A percentile compares a stretch with the other conserved stretches of the same genome.
Conservation (phyloP, 2,888 invertebrate genomes). For the Apamea crenata region DNA sequence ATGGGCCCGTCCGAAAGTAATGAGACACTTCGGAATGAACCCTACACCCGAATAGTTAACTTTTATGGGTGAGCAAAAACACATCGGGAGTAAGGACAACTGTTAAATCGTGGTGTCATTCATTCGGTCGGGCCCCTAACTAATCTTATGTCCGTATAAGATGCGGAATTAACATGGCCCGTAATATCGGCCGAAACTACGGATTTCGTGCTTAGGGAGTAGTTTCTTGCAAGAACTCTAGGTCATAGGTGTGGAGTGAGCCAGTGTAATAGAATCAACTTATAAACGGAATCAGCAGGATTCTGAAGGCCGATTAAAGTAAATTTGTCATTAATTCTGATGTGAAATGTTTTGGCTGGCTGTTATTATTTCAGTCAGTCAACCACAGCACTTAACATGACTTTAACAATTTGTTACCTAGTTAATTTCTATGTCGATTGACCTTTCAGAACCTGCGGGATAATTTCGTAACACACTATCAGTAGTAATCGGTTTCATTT, state of each 20-base stretch:
- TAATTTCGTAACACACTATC: too few species aligned
- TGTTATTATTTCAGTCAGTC: constrained; percentile 5
- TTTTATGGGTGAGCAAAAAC: too few species aligned
- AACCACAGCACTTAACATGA: constrained; percentile 7
- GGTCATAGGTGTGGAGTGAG: background rate
- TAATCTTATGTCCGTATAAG: too few species aligned
- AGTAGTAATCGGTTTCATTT: too few species aligned
- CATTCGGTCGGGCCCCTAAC: background rate
- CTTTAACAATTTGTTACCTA: background rate
- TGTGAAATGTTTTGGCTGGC: constrained; percentile 27
- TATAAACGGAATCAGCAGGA: background rate
- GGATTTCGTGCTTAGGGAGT: background rate
- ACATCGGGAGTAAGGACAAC: too few species aligned
- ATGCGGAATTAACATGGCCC: background rate
- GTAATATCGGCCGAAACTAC: too few species aligned
- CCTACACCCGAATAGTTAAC: too few species aligned
- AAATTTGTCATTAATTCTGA: constrained; percentile 1
- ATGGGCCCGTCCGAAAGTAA: background rate
- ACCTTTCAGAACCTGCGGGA: background rate
- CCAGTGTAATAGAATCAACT: background rate
- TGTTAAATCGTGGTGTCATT: background rate
- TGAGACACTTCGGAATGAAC: too few species aligned
- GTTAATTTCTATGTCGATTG: background rate
- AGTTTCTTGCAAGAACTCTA: background rate
- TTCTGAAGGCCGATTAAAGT: background rate